These are phyloP conservation scores for Phymorhynchus buccinoides DNA, from an alignment of 1,140 invertebrate species.

Conservation along the genomic window DNA sequence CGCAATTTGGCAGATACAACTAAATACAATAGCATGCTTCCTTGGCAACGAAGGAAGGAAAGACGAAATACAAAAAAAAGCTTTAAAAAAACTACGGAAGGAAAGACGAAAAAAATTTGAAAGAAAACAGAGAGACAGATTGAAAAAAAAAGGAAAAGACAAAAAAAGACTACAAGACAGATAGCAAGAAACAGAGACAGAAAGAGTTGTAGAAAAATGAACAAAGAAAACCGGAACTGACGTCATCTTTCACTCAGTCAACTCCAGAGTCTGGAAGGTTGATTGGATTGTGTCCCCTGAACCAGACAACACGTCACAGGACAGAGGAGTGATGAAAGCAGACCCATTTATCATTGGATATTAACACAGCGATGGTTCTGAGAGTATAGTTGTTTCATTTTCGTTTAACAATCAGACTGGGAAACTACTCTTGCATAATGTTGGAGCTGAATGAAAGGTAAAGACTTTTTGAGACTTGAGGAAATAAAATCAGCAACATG, in stretches of 20 bases:
- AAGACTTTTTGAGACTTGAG: no score
- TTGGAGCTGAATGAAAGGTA: no score
- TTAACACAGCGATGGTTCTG: not conserved
- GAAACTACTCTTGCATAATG: no score
- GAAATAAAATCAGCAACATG: no score
- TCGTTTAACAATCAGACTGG: no score
- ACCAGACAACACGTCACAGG: not conserved
- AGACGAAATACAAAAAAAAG: not conserved
- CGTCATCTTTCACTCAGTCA: constrained; percentile 21
- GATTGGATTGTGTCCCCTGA: constrained; percentile 19
- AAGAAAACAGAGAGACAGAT: not conserved
- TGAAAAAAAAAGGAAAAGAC: not conserved
- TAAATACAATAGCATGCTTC: constrained; percentile 1
- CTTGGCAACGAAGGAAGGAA: not conserved
- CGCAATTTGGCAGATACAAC: constrained; percentile 18
- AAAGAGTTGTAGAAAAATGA: no score
- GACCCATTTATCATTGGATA: constrained; percentile 14
- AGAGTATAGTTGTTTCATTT: constrained; percentile 8
- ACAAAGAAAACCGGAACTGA: not conserved
- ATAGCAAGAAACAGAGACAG: no score
- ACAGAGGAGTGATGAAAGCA: not conserved
- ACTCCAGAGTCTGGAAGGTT: not conserved
- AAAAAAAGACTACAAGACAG: not conserved
- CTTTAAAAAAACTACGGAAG: not conserved
- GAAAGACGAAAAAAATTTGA: not conserved